Percentiles rank a stretch among this genome's conserved stretches.
Evolutionary conservation across 2,113 vertebrate genomes (phyloP).

Genomic region (Lepus americanus): DNA sequence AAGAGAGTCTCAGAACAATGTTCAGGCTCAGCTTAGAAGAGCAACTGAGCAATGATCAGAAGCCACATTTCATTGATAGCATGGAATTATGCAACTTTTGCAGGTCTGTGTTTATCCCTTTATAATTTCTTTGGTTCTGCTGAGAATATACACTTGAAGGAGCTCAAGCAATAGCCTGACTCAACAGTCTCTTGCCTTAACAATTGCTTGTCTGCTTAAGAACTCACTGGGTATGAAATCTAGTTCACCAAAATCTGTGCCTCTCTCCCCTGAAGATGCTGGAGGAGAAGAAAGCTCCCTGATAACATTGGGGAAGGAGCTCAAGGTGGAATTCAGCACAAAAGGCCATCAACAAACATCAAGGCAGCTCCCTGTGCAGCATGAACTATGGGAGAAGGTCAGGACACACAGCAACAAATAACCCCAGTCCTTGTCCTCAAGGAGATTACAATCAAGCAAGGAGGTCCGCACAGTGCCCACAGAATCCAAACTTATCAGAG

Average conservation of each 20-base stretch:
- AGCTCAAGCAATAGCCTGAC: conserved; percentile 57
- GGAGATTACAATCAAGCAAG: not conserved
- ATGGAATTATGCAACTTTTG: conserved; percentile 44
- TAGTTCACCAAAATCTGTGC: not conserved
- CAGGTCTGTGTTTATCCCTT: not conserved
- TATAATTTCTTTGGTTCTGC: conserved; percentile 52
- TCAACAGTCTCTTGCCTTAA: conserved; percentile 46
- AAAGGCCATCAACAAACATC: not conserved
- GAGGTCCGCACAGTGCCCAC: no score
- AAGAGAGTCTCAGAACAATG: conserved; percentile 54
- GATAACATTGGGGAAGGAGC: rapidly evolving
- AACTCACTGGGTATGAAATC: conserved; percentile 63
- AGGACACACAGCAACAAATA: no score
- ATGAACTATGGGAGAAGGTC: not conserved
- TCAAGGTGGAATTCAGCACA: not conserved
- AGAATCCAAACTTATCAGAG: not conserved
- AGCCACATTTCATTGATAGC: conserved; percentile 52
- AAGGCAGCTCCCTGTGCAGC: not conserved
- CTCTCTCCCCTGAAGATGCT: not conserved
- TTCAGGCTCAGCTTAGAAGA: conserved; percentile 21
- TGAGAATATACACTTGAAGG: conserved; percentile 1
- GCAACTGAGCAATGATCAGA: conserved; percentile 28
- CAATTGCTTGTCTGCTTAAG: conserved; percentile 5
- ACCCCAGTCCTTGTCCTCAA: not conserved
- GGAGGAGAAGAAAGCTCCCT: not conserved